These are phyloP conservation scores for Smutsia temminckii DNA, from an alignment of 2,797 vertebrate genomes.

Conservation along the genomic window DNA sequence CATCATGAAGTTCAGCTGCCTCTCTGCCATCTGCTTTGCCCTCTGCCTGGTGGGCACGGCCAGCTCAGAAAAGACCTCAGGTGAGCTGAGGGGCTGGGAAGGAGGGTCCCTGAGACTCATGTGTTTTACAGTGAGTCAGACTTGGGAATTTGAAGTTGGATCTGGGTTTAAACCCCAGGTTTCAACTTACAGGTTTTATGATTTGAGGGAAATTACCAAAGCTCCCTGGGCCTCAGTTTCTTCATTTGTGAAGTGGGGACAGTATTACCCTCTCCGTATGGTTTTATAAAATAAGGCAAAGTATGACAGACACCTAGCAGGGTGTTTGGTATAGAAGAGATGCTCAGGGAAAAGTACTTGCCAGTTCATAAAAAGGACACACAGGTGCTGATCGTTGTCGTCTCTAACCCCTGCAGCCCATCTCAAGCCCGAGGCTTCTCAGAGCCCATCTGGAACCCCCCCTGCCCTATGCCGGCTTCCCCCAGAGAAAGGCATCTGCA, in stretches of 20 bases:
- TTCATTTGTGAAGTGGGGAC: neutral
- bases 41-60: neutral
- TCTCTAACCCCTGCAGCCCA: neutral
- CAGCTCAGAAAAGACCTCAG: neutral
- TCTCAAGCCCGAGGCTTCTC: neutral
- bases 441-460: accelerated
- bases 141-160: neutral
- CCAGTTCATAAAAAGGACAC: neutral
- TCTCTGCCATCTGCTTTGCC: neutral
- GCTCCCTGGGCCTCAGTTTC: neutral
- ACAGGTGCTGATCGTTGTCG: neutral
- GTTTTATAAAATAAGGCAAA: neutral
- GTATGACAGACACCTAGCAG: neutral
- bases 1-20: neutral
- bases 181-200: neutral
- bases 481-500: constrained; percentile 64
- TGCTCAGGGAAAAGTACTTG: neutral
- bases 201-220: neutral
- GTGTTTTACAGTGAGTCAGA: neutral
- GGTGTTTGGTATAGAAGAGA: neutral
- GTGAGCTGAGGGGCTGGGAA: neutral
- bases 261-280: neutral
- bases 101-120: neutral
- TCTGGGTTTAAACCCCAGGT: neutral
- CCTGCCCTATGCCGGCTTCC: constrained; percentile 73